These are phyloP conservation scores for Mesorhabditis spiculigera DNA, from an alignment of 2,888 invertebrate species.

Conservation along the genomic window DNA sequence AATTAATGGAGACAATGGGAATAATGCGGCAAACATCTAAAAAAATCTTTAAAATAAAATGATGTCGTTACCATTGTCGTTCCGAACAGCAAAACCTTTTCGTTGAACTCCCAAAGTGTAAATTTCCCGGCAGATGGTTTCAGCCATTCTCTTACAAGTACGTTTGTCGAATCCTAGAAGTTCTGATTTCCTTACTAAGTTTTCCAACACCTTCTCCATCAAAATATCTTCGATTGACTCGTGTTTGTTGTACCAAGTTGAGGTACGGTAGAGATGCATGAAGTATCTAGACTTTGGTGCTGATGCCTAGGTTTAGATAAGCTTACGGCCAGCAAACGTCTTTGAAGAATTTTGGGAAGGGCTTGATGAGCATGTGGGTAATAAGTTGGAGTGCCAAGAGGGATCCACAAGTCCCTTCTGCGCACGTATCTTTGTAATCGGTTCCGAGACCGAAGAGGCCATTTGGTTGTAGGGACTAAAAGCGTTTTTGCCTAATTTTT, in stretches of 20 bases:
- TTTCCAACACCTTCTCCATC: conserved; percentile 8
- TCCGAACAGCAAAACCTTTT: conserved; percentile 63
- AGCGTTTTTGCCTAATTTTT: not conserved
- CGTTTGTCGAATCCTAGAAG: not conserved
- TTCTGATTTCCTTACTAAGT: not conserved
- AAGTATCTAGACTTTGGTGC: conserved; percentile 20
- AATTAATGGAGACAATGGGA: conserved; percentile 63
- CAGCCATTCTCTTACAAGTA: conserved; percentile 52
- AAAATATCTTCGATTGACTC: conserved; percentile 16
- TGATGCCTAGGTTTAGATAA: conserved; percentile 4
- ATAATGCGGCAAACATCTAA: conserved; percentile 63
- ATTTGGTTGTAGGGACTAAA: conserved; percentile 39
- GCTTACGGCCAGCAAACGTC: conserved; percentile 52
- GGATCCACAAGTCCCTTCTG: conserved; percentile 61
- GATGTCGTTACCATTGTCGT: conserved; percentile 44
- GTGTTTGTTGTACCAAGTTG: conserved; percentile 21
- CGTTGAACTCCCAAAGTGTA: conserved; percentile 62
- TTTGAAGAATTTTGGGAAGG: conserved; percentile 61
- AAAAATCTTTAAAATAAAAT: not conserved
- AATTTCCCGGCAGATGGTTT: conserved; percentile 62
- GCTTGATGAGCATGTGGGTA: conserved; percentile 62
- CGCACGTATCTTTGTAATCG: conserved; percentile 59
- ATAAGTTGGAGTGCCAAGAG: conserved; percentile 62
- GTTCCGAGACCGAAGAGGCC: conserved; percentile 58
- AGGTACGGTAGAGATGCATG: conserved; percentile 19